Evolutionary conservation across 2,888 invertebrate species (phyloP).

Genomic region (Girardia tigrina): DNA sequence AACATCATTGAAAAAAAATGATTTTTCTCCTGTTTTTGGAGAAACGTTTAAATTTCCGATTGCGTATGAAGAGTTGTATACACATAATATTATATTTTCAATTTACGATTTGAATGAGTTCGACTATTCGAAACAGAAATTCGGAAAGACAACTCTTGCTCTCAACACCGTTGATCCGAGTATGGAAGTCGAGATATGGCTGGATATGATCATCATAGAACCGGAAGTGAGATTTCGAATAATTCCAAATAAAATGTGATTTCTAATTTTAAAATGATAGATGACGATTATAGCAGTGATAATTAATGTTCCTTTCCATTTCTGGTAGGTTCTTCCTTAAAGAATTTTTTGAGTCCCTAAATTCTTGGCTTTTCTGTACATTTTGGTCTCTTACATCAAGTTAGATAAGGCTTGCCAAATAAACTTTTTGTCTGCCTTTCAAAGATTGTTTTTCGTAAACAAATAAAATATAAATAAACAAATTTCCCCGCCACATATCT

Average conservation of each 20-base stretch:
- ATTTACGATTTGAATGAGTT: neutral
- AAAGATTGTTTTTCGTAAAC: too few species aligned
- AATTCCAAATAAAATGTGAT: neutral
- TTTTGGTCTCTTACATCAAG: too few species aligned
- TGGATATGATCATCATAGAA: neutral
- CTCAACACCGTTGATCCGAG: slow-evolving; percentile 6
- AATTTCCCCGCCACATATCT: too few species aligned
- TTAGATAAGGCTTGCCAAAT: too few species aligned
- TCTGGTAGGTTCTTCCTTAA: too few species aligned
- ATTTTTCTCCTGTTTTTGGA: neutral
- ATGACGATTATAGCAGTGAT: too few species aligned
- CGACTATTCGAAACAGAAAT: neutral
- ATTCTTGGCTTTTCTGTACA: too few species aligned
- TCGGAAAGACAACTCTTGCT: neutral
- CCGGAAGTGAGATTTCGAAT: neutral
- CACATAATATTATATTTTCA: neutral
- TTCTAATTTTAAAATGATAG: too few species aligned
- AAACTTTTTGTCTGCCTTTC: too few species aligned
- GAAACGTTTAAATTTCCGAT: slow-evolving; percentile 6
- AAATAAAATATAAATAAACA: too few species aligned
- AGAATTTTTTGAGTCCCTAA: too few species aligned
- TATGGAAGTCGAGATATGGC: slow-evolving; percentile 6
- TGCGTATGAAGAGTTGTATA: neutral
- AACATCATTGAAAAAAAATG: slow-evolving; percentile 9
- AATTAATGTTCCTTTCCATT: too few species aligned